A percentile compares a stretch with the other conserved stretches of the same genome.
Conservation (phyloP, 2,888 invertebrate genomes). For the Drosophila lacicola region DNA sequence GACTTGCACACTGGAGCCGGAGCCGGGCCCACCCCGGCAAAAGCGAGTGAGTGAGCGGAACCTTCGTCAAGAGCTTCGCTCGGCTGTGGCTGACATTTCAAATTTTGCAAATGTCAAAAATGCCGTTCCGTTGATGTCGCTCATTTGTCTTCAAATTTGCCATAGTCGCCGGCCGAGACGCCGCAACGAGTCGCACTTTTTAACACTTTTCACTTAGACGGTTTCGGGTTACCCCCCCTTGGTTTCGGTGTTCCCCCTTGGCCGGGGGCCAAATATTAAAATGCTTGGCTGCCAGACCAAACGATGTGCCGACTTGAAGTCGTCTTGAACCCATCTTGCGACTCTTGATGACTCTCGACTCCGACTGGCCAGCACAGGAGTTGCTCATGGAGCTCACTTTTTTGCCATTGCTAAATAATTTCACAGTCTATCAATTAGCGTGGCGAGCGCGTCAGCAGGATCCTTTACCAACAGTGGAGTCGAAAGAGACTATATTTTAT, state of each 20-base stretch:
- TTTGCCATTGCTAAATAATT: constrained; percentile 70
- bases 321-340: constrained; percentile 6
- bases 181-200: constrained; percentile 64
- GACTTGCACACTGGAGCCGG: not conserved
- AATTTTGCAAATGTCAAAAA: constrained; percentile 81
- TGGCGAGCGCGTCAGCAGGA: constrained; percentile 57
- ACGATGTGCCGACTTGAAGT: constrained; percentile 53
- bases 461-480: constrained; percentile 29
- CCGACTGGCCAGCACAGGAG: constrained; percentile 48
- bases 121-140: constrained; percentile 53
- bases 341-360: constrained; percentile 46
- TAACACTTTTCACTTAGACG: constrained; percentile 79
- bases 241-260: not conserved
- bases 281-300: constrained; percentile 49
- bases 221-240: constrained; percentile 8
- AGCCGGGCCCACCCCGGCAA: constrained; percentile 30
- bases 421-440: constrained; percentile 81
- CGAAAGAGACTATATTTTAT: not conserved
- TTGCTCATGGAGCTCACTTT: constrained; percentile 49
- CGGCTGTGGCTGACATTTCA: constrained; percentile 72
- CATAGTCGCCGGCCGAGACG: constrained; percentile 33
- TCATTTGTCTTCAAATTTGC: constrained; percentile 74
- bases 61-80: constrained; percentile 69
- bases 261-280: constrained; percentile 52
- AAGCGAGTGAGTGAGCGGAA: constrained; percentile 32